Conservation (phyloP, 2,888 invertebrate species). For the Ennomos fuscantarius region DNA sequence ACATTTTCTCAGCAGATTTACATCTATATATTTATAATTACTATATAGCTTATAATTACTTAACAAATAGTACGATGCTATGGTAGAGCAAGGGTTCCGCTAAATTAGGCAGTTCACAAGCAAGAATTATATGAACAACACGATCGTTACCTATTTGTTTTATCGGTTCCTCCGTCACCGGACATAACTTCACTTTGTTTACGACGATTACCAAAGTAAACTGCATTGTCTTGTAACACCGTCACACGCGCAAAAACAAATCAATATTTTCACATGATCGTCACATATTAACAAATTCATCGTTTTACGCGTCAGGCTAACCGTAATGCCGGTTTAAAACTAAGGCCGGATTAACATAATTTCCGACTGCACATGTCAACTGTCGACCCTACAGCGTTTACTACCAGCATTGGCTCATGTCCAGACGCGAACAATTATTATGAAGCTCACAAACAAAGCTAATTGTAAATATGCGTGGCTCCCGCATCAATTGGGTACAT, state of each 20-base stretch:
- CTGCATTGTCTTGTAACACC: constrained; percentile 74
- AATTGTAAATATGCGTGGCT: constrained; percentile 77
- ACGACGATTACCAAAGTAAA: constrained; percentile 81
- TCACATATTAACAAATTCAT: constrained; percentile 70
- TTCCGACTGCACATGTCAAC: constrained; percentile 54
- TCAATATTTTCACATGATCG: constrained; percentile 67
- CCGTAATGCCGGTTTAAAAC: constrained; percentile 72
- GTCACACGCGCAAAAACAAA: constrained; percentile 58
- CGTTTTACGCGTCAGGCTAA: constrained; percentile 70
- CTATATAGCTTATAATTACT: too few relatives aligned
- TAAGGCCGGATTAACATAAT: constrained; percentile 78
- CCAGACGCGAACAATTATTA: constrained; percentile 70
- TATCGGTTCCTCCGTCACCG: constrained; percentile 68
- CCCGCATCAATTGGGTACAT: constrained; percentile 82
- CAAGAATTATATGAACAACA: constrained; percentile 14
- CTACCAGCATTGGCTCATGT: constrained; percentile 69
- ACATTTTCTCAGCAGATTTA: too few relatives aligned
- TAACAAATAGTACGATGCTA: too few relatives aligned
- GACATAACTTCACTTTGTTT: constrained; percentile 78
- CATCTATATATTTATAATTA: too few relatives aligned
- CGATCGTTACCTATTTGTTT: constrained; percentile 69
- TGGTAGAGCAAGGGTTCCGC: neutral
- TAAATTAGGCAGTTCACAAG: constrained; percentile 3
- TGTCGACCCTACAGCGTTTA: constrained; percentile 64
- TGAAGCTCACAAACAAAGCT: constrained; percentile 73